Evolutionary conservation across 1,140 invertebrate genomes (phyloP).

Genomic region (Diabrotica undecimpunctata): DNA sequence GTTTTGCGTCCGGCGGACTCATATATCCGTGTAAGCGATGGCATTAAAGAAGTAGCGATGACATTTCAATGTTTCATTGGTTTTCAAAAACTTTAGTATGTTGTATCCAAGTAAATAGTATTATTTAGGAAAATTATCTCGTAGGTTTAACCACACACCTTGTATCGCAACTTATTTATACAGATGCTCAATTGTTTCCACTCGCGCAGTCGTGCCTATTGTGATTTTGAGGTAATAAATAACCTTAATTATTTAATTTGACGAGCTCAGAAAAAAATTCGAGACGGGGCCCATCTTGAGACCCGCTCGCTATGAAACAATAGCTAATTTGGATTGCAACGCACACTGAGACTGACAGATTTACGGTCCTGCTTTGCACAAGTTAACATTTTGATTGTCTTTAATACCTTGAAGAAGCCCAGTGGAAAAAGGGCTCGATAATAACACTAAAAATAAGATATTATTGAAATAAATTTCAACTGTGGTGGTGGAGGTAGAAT

Average conservation of each 20-base stretch:
- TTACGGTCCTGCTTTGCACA: conserved; percentile 36
- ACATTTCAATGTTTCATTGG: too few relatives aligned
- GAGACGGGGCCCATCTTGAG: conserved; percentile 19
- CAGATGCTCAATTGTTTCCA: conserved; percentile 1
- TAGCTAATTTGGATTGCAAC: conserved; percentile 35
- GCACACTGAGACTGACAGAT: conserved; percentile 29
- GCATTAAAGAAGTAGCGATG: too few relatives aligned
- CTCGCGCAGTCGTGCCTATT: not conserved
- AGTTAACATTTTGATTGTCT: conserved; percentile 39
- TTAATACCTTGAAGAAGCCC: conserved; percentile 22
- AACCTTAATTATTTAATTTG: conserved; percentile 22
- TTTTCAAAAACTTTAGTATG: too few relatives aligned
- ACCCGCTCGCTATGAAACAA: conserved; percentile 36
- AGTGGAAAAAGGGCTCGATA: conserved; percentile 17
- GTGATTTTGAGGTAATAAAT: conserved; percentile 12
- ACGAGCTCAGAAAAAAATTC: conserved; percentile 19
- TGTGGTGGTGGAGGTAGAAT: not conserved
- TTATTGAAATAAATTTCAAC: conserved; percentile 11
- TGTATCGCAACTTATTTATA: not conserved
- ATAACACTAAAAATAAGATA: conserved; percentile 19
- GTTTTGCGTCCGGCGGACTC: too few relatives aligned
- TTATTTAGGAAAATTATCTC: too few relatives aligned
- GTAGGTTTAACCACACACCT: too few relatives aligned
- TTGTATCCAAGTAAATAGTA: too few relatives aligned
- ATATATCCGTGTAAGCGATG: too few relatives aligned